Base-by-base conservation (phyloP, 1,140 invertebrate species). In the Trissolcus basalis region DNA sequence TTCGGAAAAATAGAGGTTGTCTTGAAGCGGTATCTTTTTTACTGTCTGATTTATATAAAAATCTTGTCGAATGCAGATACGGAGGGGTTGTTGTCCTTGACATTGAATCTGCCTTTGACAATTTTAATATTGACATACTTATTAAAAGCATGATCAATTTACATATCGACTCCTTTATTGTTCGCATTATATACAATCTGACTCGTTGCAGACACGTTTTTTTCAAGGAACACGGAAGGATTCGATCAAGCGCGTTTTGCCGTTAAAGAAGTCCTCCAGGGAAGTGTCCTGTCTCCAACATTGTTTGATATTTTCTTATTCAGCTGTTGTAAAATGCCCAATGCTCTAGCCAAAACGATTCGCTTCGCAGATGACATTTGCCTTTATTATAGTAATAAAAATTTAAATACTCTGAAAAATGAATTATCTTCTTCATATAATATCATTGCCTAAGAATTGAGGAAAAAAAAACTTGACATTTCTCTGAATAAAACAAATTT, bases 231-330 rank as follows among this genome's bases (percentile, higher is more conserved):
- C 8, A 7, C 2, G 1, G 13, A 44, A 4, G 7, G 53, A 1
- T 63, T 33, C 10, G 59, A 60, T 13, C 0, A 15, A 1, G 56
- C 11, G 5, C n/a, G 47, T 0, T 16, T 15, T 11, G 36, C 41
- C 15, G 44, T 10, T 5, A 5, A 7, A 10, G 63, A 61, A 1
- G n/a, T 72, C 4, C 56, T 61, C 0, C 74, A 72, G 36, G 61
- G 68, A 0, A 54, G 50, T 36, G 68, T 63, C 13, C 43, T 70
- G 1, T 63, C 60, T 6, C 60, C 60, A 3, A 54, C 45, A 0
- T 11, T 77, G 10, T 77, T 63, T 13, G 51, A 63, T 45, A 43
- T 63, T 9, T n/a, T n/a, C n/a, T n/a, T n/a, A n/a, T n/a, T n/a
- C n/a, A n/a, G 49, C 16, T 27, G 3, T 48, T 7, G 1, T 27